Conservation (phyloP, 2,888 invertebrate species). For the Caenorhabditis zanzibari region DNA sequence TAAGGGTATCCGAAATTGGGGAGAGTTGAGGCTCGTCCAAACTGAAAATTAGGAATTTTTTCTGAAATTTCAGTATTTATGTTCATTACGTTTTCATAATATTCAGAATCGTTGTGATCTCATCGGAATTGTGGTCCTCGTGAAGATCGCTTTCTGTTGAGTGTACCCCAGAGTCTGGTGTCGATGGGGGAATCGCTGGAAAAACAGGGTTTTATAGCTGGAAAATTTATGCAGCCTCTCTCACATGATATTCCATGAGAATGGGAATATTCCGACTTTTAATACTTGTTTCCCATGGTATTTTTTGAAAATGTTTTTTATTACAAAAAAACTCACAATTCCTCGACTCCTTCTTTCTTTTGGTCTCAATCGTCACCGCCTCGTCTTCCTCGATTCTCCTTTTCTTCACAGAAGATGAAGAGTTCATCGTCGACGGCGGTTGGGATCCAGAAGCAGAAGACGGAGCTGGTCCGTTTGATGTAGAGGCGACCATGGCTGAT, state of each 20-base stretch:
- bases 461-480: neutral
- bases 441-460: neutral
- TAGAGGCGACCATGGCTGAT: neutral
- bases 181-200: conserved; percentile 30
- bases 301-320: neutral
- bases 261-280: too few relatives aligned
- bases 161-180: conserved; percentile 70
- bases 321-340: conserved; percentile 16
- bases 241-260: too few relatives aligned
- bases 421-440: neutral
- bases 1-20: conserved; percentile 28
- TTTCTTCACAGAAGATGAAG: conserved; percentile 1
- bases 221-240: neutral
- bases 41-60: conserved; percentile 27
- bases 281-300: neutral
- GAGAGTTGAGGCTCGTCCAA: conserved; percentile 46
- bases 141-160: conserved; percentile 66
- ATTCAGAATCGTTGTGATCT: conserved; percentile 41
- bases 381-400: conserved; percentile 7
- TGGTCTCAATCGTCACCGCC: neutral
- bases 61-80: too few relatives aligned
- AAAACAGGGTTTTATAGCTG: neutral
- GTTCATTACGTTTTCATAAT: conserved; percentile 59
- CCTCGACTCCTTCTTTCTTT: conserved; percentile 12
- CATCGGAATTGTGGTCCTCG: conserved; percentile 57